Conservation (phyloP, 2,113 vertebrate genomes). For the Neomonachus schauinslandi region DNA sequence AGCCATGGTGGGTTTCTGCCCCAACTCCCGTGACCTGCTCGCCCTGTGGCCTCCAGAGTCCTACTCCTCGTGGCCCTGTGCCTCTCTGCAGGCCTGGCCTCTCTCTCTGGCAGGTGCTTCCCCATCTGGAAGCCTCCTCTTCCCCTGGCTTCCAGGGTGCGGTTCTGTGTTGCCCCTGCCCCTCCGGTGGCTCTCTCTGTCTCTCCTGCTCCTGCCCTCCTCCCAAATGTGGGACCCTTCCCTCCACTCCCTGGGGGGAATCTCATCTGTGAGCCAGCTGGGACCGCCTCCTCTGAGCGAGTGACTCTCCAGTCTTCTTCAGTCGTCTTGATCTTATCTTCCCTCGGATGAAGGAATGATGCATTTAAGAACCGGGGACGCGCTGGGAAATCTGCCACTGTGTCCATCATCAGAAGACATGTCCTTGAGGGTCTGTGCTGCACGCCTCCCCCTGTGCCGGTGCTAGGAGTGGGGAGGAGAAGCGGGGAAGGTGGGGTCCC, state of each 20-base stretch:
- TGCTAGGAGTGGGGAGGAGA: neutral
- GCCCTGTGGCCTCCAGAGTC: neutral
- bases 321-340: neutral
- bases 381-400: neutral
- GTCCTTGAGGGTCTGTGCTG: neutral
- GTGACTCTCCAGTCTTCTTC: neutral
- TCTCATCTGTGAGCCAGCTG: neutral
- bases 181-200: neutral
- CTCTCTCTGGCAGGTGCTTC: neutral
- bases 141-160: neutral
- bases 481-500: neutral
- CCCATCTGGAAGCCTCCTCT: neutral
- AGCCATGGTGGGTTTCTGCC: neutral
- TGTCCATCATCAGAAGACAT: neutral
- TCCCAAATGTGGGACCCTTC: neutral
- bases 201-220: neutral
- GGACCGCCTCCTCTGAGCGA: neutral
- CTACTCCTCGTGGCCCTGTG: fast-evolving
- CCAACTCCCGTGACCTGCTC: neutral
- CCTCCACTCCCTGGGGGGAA: neutral
- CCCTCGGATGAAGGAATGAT: neutral
- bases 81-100: neutral
- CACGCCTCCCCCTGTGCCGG: neutral
- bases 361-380: neutral
- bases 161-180: neutral